phyloP scores from a whole-genome alignment of 2,888 invertebrate species.

The Cryptus viduatorius region DNA sequence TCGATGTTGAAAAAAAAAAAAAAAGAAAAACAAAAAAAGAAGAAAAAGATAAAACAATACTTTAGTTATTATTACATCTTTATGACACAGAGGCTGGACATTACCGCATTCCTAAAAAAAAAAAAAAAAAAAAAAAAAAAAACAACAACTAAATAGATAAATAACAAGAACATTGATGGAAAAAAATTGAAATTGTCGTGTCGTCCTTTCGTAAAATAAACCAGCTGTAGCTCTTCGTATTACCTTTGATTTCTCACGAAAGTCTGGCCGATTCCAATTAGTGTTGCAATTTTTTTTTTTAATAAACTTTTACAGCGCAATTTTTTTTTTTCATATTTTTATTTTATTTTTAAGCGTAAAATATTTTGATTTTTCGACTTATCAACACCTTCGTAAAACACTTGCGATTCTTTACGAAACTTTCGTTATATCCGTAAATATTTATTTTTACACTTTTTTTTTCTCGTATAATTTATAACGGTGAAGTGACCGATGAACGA shows the following conservation, averaged over 20 bases:
- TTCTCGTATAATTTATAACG: background rate
- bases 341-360: background rate
- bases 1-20: constrained; percentile 42
- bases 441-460: background rate
- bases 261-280: background rate
- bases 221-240: constrained; percentile 36
- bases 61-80: constrained; percentile 55
- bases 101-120: constrained; percentile 51
- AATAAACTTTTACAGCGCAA: background rate
- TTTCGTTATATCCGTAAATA: background rate
- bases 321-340: background rate
- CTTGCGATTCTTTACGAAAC: background rate
- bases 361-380: constrained; percentile 10
- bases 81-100: constrained; percentile 57
- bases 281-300: background rate
- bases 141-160: constrained; percentile 31
- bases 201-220: constrained; percentile 56
- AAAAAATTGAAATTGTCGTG: constrained; percentile 54
- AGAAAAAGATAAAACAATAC: constrained; percentile 23
- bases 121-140: constrained; percentile 13
- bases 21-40: constrained; percentile 24
- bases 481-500: background rate
- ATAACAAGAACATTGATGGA: constrained; percentile 58
- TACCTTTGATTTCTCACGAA: constrained; percentile 5
- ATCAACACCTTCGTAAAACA: background rate